Evolutionary conservation across 1,140 invertebrate species (phyloP).

Genomic region (Maniola jurtina): DNA sequence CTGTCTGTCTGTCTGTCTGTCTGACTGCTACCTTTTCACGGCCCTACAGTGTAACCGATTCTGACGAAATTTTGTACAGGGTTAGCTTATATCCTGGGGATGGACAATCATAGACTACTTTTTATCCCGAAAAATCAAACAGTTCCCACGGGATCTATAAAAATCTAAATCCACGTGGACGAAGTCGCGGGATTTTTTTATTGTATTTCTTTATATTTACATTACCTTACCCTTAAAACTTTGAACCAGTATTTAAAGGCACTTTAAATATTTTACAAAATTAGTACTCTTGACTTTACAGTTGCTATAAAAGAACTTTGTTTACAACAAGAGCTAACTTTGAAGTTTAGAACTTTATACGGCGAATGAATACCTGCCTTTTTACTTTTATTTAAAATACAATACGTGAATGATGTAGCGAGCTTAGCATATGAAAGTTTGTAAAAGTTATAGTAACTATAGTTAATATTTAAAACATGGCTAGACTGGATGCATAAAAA

Average conservation of each 20-base stretch:
- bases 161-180: no score
- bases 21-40: no score
- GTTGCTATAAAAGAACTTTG: slow-evolving; percentile 12
- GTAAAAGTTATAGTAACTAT: background rate
- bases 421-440: background rate
- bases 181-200: no score
- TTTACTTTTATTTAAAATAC: background rate
- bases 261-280: slow-evolving; percentile 10
- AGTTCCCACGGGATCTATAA: no score
- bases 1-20: no score
- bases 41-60: no score
- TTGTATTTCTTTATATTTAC: no score
- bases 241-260: slow-evolving; percentile 4
- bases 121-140: no score
- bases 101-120: no score
- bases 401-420: background rate
- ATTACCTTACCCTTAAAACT: background rate
- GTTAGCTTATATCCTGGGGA: no score
- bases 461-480: background rate
- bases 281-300: slow-evolving; percentile 10
- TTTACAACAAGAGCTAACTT: slow-evolving; percentile 2
- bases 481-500: background rate
- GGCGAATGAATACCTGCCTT: background rate
- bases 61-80: no score
- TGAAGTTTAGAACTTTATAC: slow-evolving; percentile 1